These are phyloP conservation scores for Phylloscopus whistleri DNA, from an alignment of 2,113 vertebrate species.

Conservation along the genomic window DNA sequence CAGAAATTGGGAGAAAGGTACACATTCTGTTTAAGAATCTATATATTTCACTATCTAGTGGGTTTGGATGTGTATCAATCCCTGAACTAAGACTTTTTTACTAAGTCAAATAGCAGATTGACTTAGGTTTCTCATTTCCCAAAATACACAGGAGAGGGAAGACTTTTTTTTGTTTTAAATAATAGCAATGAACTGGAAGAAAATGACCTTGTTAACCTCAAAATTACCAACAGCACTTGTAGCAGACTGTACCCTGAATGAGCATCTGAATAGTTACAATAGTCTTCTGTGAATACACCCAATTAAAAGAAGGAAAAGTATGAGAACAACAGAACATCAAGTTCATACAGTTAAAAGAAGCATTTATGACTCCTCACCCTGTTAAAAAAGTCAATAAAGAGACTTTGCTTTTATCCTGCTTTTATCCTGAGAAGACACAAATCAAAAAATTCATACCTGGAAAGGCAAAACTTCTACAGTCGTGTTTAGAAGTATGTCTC, in stretches of 20 bases:
- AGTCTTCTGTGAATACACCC: neutral
- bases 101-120: neutral
- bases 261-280: neutral
- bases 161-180: neutral
- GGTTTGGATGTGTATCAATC: neutral
- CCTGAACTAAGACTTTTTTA: neutral
- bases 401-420: neutral
- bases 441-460: slow-evolving; percentile 72
- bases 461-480: slow-evolving; percentile 92
- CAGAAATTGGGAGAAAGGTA: neutral
- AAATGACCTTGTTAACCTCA: neutral
- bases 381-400: neutral
- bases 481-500: slow-evolving; percentile 91
- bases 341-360: neutral
- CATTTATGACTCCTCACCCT: neutral
- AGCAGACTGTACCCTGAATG: neutral
- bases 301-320: neutral
- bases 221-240: neutral
- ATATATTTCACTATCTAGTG: neutral
- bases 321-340: neutral
- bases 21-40: neutral
- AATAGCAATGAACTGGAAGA: neutral
- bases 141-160: neutral
- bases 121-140: neutral
- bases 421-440: neutral